phyloP scores from a whole-genome alignment of 37 sponge, comb jelly and placozoan species.

The Halichondria panicea region DNA sequence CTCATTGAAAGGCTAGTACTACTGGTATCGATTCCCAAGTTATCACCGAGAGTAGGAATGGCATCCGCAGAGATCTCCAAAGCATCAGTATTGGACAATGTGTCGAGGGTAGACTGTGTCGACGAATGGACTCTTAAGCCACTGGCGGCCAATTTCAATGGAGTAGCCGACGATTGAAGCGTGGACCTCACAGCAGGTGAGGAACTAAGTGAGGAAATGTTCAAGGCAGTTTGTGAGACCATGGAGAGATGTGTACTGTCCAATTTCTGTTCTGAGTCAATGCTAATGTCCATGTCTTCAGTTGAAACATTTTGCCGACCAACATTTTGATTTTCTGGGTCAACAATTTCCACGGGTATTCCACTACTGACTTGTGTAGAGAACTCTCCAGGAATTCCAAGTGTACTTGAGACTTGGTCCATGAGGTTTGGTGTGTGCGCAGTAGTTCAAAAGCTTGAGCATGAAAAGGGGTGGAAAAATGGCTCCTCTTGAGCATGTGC shows the following conservation, averaged over 20 bases:
- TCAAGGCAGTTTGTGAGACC: not conserved
- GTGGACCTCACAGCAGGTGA: too few species aligned
- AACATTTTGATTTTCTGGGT: slow-evolving; percentile 20
- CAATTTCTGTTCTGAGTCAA: slow-evolving; percentile 15
- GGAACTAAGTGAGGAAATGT: too few species aligned
- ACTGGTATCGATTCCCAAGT: too few species aligned
- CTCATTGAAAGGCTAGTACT: too few species aligned
- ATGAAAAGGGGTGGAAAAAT: slow-evolving; percentile 9
- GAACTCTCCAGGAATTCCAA: slow-evolving; percentile 24
- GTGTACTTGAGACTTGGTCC: slow-evolving; percentile 23
- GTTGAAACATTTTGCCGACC: slow-evolving; percentile 37
- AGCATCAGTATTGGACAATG: too few species aligned
- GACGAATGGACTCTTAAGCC: too few species aligned
- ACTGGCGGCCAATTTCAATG: too few species aligned
- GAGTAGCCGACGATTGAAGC: too few species aligned
- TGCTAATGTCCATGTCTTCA: slow-evolving; percentile 44
- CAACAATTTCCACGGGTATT: slow-evolving; percentile 61
- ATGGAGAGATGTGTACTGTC: slow-evolving; percentile 33
- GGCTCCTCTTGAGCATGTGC: slow-evolving; percentile 67
- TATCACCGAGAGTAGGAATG: not conserved
- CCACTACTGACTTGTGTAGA: slow-evolving; percentile 37
- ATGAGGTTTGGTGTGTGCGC: slow-evolving; percentile 59
- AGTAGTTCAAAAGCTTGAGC: slow-evolving; percentile 12
- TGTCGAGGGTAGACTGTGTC: too few species aligned
- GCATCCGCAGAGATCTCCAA: slow-evolving; percentile 18